These are phyloP conservation scores for Diabrotica virgifera DNA, from an alignment of 1,140 invertebrate species.

Conservation along the genomic window DNA sequence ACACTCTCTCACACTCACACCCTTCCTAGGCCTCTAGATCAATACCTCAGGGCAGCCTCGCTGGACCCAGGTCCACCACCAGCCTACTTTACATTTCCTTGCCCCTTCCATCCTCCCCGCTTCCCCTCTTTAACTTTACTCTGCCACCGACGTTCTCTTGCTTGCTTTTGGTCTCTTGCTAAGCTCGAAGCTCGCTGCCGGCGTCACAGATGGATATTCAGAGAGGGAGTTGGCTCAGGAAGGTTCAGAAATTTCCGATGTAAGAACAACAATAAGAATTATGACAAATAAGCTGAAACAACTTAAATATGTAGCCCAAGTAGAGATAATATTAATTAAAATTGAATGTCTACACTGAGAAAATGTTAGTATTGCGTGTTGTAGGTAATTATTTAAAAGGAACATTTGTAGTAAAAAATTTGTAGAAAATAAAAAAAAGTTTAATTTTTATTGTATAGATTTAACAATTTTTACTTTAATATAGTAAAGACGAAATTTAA, in stretches of 20 bases:
- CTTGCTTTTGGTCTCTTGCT: conserved; percentile 36
- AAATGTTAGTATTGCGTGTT: too few relatives aligned
- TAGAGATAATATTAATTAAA: too few relatives aligned
- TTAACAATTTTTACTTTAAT: too few relatives aligned
- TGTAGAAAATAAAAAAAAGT: too few relatives aligned
- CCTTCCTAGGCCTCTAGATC: conserved; percentile 44
- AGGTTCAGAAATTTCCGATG: background rate
- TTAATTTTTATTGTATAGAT: too few relatives aligned
- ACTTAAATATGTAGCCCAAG: too few relatives aligned
- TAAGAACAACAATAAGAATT: too few relatives aligned
- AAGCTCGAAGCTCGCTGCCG: conserved; percentile 36
- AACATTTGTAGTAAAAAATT: too few relatives aligned
- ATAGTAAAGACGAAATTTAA: too few relatives aligned
- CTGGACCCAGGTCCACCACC: conserved; percentile 48
- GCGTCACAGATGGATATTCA: conserved; percentile 34
- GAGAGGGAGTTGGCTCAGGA: conserved; percentile 18
- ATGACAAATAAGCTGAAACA: too few relatives aligned
- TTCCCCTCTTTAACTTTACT: conserved; percentile 14
- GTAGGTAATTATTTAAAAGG: too few relatives aligned
- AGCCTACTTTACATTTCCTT: conserved; percentile 49
- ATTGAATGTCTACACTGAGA: too few relatives aligned
- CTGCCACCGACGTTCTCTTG: conserved; percentile 6
- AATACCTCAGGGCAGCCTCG: conserved; percentile 48
- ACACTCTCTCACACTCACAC: conserved; percentile 23
- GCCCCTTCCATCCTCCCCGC: conserved; percentile 31